Evolutionary conservation across 2,888 invertebrate species (phyloP).

Genomic region (Cryptocephalus moraei): DNA sequence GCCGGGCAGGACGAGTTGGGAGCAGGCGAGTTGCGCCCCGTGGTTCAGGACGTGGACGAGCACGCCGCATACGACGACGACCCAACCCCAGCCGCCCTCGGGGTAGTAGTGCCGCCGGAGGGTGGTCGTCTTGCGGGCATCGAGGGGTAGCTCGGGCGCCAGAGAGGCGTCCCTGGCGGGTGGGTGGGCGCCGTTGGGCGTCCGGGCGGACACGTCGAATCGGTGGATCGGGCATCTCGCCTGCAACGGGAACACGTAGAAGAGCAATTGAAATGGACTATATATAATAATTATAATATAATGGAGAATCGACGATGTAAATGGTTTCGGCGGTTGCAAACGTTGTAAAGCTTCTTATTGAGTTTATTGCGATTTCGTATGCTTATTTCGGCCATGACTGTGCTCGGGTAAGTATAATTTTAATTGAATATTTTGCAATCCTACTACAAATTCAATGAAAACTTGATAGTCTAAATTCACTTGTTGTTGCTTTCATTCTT

Average conservation of each 20-base stretch:
- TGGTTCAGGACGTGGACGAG: conserved; percentile 63
- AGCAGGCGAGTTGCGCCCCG: conserved; percentile 60
- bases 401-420: too few species aligned
- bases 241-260: conserved; percentile 4
- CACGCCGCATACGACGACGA: conserved; percentile 62
- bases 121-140: conserved; percentile 36
- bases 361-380: too few species aligned
- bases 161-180: conserved; percentile 10
- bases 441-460: too few species aligned
- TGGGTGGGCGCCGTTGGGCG: conserved; percentile 5
- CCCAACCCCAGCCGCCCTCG: conserved; percentile 83
- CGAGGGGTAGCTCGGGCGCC: conserved; percentile 31
- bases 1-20: conserved; percentile 49
- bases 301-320: too few species aligned
- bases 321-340: too few species aligned
- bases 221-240: conserved; percentile 22
- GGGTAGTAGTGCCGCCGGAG: conserved; percentile 67
- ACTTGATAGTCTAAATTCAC: too few species aligned
- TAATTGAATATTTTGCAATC: too few species aligned
- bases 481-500: too few species aligned
- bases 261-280: too few species aligned
- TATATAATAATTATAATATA: too few species aligned
- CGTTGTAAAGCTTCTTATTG: too few species aligned
- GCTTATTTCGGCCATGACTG: too few species aligned
- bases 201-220: conserved; percentile 8